Percentiles rank a stretch among this genome's conserved stretches.
phyloP scores from a whole-genome alignment of 1,140 invertebrate species.

The Trichomalopsis sarcophagae region DNA sequence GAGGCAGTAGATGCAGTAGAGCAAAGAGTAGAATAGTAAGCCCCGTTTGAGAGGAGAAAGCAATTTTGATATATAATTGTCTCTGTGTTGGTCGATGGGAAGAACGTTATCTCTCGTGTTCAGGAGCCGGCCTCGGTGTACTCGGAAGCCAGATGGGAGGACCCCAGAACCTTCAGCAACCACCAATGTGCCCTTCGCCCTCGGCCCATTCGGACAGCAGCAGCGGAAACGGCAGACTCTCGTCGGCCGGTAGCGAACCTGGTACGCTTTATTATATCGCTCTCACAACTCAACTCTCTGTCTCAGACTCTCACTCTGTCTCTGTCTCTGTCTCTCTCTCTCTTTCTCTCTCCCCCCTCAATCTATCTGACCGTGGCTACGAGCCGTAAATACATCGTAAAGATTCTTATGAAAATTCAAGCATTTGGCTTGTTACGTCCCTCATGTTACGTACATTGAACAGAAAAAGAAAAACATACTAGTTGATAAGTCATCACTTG shows the following conservation, averaged over 20 bases:
- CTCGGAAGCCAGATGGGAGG: slow-evolving; percentile 76
- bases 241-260: slow-evolving; percentile 85
- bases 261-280: slow-evolving; percentile 66
- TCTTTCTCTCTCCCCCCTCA: background rate
- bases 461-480: background rate
- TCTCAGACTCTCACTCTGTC: background rate
- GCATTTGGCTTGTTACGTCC: background rate
- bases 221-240: slow-evolving; percentile 85
- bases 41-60: background rate
- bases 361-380: too few relatives aligned
- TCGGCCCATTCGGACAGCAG: slow-evolving; percentile 88
- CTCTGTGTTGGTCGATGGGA: slow-evolving; percentile 37
- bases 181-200: slow-evolving; percentile 84
- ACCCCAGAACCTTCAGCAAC: slow-evolving; percentile 75
- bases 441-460: background rate
- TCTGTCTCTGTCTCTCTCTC: background rate
- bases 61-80: slow-evolving; percentile 26
- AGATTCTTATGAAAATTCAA: slow-evolving; percentile 5
- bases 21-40: background rate
- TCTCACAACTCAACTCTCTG: background rate
- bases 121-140: slow-evolving; percentile 76
- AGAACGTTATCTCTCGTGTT: slow-evolving; percentile 57
- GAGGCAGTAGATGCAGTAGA: background rate
- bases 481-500: slow-evolving; percentile 34
- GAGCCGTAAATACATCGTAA: background rate